Base-by-base conservation (phyloP, 2,113 vertebrate genomes). In the Solenodon paradoxus region DNA sequence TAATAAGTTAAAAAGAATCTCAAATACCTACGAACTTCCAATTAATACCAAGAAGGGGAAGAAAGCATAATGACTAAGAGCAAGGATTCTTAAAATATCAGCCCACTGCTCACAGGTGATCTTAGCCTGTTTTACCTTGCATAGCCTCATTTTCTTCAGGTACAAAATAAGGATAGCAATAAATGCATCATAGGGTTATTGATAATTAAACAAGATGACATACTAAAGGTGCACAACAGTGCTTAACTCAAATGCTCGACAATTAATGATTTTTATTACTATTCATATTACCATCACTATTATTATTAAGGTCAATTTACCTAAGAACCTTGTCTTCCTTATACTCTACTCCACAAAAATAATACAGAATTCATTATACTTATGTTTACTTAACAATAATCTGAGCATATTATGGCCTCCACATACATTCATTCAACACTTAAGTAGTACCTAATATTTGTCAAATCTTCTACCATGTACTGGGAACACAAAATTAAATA, bases 261-360 rank as follows among this genome's bases (percentile, higher is more conserved):
- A 96, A 93, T 42, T 88, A 96, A 72, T 82, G 93, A n/a, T 72
- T 90, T 74, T 78, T 90, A 92, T 83, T 82, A 77, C 28, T 75
- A 83, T 30, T 75, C 87, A n/a, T 75, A 69, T 35, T 92, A 86
- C 20, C 51, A 80, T 22, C 47, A 87, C 55, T 64, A 77, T 45
- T 90, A 68, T 20, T 82, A 93, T 90, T 95, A 93, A 94, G 74
- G 40, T 72, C 38, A 51, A 47, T 74, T 72, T 92, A 47, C 53
- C 64, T 49, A 66, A 74, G 9, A 19, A 57, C 16, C 13, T 32
- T 61, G 12, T 72, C 28, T 57, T 91, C 45, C 74, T 72, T 87
- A 86, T 15, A 89, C 42, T 80, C 61, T 45, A 64, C 30, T 66
- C 42, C 57, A 74, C 40, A 89, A 61, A 94, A 92, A 68, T 72